phyloP scores from a whole-genome alignment of 2,113 vertebrate genomes.

The Chaetodon auriga region DNA sequence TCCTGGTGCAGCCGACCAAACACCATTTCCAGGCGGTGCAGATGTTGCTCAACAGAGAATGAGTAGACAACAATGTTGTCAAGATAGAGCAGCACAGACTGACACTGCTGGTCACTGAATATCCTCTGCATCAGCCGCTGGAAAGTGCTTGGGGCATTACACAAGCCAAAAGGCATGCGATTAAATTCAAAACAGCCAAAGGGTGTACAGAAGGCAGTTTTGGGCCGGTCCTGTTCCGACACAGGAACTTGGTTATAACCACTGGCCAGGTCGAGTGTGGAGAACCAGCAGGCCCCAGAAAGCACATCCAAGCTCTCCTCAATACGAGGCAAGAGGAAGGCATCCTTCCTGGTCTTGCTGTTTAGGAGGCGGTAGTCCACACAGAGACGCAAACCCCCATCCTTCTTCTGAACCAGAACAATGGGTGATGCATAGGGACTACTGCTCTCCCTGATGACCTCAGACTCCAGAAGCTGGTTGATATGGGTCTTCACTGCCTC shows the following conservation, averaged over 20 bases:
- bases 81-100: background rate
- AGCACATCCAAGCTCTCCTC: background rate
- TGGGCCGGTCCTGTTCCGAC: background rate
- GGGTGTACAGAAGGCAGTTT: conserved; percentile 3
- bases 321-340: background rate
- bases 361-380: no score
- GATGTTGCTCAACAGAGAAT: background rate
- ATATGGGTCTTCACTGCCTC: background rate
- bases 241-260: conserved; percentile 2
- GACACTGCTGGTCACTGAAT: background rate
- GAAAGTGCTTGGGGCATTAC: conserved; percentile 1
- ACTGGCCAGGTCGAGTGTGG: background rate
- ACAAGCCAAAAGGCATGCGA: background rate
- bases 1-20: no score
- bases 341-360: no score
- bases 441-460: background rate
- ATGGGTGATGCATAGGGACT: background rate
- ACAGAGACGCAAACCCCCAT: background rate
- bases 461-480: background rate
- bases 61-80: background rate
- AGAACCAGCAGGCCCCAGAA: conserved; percentile 5
- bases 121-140: background rate
- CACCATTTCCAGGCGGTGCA: no score
- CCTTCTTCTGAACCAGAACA: background rate
- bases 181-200: background rate